Percentiles rank a stretch among this genome's conserved stretches.
These are phyloP conservation scores for Xylocopa sonorina DNA, from an alignment of 1,140 invertebrate genomes.

Conservation along the genomic window DNA sequence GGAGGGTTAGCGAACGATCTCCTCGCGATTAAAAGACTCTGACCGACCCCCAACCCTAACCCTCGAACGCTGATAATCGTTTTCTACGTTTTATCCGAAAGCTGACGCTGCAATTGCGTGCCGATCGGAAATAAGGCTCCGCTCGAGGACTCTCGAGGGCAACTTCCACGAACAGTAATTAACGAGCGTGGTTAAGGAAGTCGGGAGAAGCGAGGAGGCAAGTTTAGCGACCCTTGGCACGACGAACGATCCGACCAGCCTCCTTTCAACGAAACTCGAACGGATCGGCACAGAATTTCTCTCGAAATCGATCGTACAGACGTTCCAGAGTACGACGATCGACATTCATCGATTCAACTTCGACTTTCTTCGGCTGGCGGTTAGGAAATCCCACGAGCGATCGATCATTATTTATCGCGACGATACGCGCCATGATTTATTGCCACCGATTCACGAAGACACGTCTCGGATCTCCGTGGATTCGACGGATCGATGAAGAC, in stretches of 20 bases:
- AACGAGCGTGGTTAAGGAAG: slow-evolving; percentile 8
- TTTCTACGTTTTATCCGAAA: slow-evolving; percentile 21
- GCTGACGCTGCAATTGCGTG: slow-evolving; percentile 30
- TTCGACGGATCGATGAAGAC: slow-evolving; percentile 20
- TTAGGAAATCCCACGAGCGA: neutral
- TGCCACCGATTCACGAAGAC: slow-evolving; percentile 16
- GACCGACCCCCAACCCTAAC: neutral
- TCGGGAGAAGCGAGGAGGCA: neutral
- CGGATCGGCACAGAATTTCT: too few relatives aligned
- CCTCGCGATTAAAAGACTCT: neutral
- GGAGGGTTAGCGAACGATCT: neutral
- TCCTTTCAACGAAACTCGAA: too few relatives aligned
- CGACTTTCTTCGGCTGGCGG: too few relatives aligned
- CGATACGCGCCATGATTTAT: slow-evolving; percentile 19
- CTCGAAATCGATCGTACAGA: too few relatives aligned
- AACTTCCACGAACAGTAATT: slow-evolving; percentile 8
- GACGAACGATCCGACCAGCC: neutral
- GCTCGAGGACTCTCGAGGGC: slow-evolving; percentile 16
- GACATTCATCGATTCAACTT: neutral
- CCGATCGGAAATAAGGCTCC: slow-evolving; percentile 22
- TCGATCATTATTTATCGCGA: slow-evolving; percentile 9
- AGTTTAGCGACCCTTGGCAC: neutral
- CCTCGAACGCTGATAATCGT: slow-evolving; percentile 15
- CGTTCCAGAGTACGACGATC: neutral
- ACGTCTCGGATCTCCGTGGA: neutral